Evolutionary conservation across 1,140 invertebrate species (phyloP), one percentile per base, ranked within the genome.

Genomic region (Anoplolepis gracilipes): DNA sequence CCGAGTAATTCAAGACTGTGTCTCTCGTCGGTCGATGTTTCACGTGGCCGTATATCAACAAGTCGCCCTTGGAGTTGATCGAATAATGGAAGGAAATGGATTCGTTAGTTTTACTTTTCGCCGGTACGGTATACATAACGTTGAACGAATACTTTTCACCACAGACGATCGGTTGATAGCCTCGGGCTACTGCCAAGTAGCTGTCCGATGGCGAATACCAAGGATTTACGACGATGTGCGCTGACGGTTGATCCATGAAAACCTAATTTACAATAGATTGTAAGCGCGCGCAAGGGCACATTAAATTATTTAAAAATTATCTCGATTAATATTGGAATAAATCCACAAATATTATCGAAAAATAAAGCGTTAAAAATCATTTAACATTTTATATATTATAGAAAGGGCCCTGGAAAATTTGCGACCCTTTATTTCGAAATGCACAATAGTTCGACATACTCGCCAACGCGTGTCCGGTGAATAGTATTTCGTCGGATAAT

Each of bases 191-290:
- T 0, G 93, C 85, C 6, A 95, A 82, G 59, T 94, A 95, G 77
- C 94, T 95, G 28, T 94, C 91, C 0, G 95, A 95, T 1, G 94
- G 93, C 0, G 95, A 95, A 65, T 93, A 95, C 95, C 95, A 95
- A 5, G 93, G 91, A 39, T 93, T 92, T 2, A 94, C 92, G 57
- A 94, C 93, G 11, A 94, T 94, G 49, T 93, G 93, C 0, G 93
- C 94, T 5, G 93, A 93, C 11, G 95, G 95, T 85, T 95, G 95
- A 76, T 94, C 92, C 92, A 95, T 94, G 13, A 95, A 93, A 3
- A 94, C 92, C 94, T 93, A 76, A 75, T n/a, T 73, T 25, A 70
- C 16, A 53, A 76, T n/a, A 62, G 46, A 67, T 64, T 13, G 62
- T 36, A 64, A 25, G 28, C n/a, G 19, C 16, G 1, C 22, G 8